These are phyloP conservation scores for Vireo altiloquus DNA, from an alignment of 2,113 vertebrate species.

Conservation along the genomic window DNA sequence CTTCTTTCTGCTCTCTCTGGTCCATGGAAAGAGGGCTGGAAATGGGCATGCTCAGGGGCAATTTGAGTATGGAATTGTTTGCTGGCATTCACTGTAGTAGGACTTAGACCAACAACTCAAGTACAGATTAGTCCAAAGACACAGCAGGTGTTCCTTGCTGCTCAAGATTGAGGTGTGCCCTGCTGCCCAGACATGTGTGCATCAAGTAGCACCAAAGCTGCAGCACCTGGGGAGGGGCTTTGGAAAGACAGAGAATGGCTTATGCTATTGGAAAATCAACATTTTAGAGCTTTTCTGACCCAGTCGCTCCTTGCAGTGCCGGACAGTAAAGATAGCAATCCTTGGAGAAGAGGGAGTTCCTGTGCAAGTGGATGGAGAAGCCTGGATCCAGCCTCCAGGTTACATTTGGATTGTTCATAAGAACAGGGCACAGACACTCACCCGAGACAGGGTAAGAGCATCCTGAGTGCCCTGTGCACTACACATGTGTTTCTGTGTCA, in stretches of 20 bases:
- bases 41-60: neutral
- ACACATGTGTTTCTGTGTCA: rapidly evolving
- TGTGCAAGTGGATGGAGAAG: conserved; percentile 98
- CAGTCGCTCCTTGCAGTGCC: conserved; percentile 78
- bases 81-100: neutral
- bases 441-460: conserved; percentile 86
- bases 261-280: neutral
- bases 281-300: neutral
- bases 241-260: neutral
- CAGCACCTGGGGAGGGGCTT: neutral
- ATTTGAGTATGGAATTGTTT: neutral
- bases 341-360: conserved; percentile 95
- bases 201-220: neutral
- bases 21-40: neutral
- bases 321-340: conserved; percentile 95
- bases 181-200: neutral
- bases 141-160: neutral
- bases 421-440: conserved; percentile 95
- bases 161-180: neutral
- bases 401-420: conserved; percentile 96
- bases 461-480: neutral
- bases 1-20: neutral
- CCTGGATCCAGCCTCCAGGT: conserved; percentile 94
- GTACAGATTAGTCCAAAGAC: neutral
- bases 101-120: neutral